phyloP scores from a whole-genome alignment of 1,140 invertebrate genomes.

The Rhyacophila brunnea region DNA sequence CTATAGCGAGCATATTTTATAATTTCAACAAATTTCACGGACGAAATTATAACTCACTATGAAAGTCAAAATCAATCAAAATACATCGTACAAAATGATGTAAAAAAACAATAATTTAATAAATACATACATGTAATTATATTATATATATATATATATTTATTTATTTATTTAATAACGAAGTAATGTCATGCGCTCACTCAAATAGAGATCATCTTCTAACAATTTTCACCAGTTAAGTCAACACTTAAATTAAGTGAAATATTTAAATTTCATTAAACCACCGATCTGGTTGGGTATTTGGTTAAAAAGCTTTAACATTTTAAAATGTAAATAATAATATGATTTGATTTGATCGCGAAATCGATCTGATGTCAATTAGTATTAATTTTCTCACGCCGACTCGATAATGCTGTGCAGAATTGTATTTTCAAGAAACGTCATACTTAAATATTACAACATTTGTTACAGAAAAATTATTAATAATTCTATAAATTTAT shows the following conservation, averaged over 20 bases:
- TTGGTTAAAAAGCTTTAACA: not conserved
- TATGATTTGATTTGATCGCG: not conserved
- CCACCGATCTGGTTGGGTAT: not conserved
- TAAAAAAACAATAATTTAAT: too few species aligned
- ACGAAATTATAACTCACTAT: not conserved
- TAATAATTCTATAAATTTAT: constrained; percentile 5
- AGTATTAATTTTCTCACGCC: not conserved
- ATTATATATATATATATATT: too few species aligned
- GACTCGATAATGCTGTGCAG: not conserved
- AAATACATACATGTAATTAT: too few species aligned
- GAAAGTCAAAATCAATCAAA: not conserved
- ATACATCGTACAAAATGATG: not conserved
- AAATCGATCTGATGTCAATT: too few species aligned
- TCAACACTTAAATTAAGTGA: constrained; percentile 27
- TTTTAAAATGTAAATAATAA: not conserved
- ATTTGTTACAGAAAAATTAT: not conserved
- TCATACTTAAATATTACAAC: not conserved
- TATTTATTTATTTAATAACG: constrained; percentile 1
- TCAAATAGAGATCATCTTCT: constrained; percentile 35
- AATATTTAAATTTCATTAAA: too few species aligned
- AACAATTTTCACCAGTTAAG: constrained; percentile 35
- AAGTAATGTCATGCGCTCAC: constrained; percentile 25
- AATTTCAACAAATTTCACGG: not conserved
- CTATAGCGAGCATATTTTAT: constrained; percentile 7
- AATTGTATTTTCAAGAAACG: not conserved